phyloP scores from a whole-genome alignment of 2,113 vertebrate genomes.

The Leucoraja erinaceus region DNA sequence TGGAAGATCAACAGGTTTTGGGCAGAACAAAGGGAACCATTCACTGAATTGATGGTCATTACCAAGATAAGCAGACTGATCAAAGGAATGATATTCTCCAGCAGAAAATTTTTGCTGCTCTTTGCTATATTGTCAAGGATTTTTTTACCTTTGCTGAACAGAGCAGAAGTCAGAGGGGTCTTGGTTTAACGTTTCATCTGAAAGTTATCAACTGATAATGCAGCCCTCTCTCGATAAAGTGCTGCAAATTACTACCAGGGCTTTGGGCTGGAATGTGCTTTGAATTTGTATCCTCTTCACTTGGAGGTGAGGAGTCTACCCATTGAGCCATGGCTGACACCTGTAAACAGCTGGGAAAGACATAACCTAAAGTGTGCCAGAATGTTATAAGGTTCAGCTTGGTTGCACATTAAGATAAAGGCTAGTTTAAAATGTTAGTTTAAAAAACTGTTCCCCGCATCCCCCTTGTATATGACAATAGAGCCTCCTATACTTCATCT shows the following conservation, averaged over 20 bases:
- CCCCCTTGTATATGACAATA: background rate
- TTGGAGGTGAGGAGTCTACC: background rate
- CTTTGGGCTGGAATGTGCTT: background rate
- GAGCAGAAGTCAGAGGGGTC: background rate
- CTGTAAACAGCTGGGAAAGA: background rate
- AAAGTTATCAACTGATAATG: background rate
- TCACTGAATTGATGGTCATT: background rate
- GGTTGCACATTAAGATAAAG: background rate
- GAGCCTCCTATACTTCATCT: background rate
- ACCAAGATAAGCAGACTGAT: background rate
- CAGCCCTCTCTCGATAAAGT: too few species aligned
- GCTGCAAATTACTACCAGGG: background rate
- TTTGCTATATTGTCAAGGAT: background rate
- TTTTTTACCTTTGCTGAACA: background rate
- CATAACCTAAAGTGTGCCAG: too few species aligned
- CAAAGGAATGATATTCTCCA: background rate
- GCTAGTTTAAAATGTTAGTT: background rate
- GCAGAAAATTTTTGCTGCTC: background rate
- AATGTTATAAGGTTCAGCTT: background rate
- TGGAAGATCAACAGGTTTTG: too few species aligned
- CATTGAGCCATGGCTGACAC: background rate
- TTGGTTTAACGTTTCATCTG: background rate
- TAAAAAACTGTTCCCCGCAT: background rate
- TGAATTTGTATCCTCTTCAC: background rate
- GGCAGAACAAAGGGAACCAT: too few species aligned